Percentiles rank a stretch among this genome's conserved stretches.
Evolutionary conservation across 2,113 vertebrate genomes (phyloP).

Genomic region (Otis tarda): DNA sequence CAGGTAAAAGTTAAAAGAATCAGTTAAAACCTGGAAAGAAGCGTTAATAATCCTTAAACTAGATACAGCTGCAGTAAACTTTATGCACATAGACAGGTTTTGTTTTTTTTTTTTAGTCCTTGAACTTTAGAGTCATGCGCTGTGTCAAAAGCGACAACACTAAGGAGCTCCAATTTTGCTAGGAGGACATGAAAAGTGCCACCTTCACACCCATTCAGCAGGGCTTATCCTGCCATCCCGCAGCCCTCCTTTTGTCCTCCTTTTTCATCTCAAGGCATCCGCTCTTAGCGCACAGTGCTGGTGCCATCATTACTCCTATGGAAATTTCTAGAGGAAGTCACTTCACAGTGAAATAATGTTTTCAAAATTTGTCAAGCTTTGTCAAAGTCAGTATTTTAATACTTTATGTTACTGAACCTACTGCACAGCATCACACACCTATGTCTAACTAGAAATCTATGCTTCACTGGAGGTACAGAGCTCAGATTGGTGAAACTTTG

Average conservation of each 20-base stretch:
- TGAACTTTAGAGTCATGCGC: rapidly evolving
- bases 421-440: too few species aligned
- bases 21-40: background rate
- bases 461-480: background rate
- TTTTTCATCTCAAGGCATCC: background rate
- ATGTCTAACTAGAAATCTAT: background rate
- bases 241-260: background rate
- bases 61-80: background rate
- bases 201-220: background rate
- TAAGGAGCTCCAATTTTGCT: background rate
- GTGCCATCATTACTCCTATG: rapidly evolving
- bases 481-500: background rate
- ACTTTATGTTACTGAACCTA: background rate
- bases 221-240: too few species aligned
- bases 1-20: conserved; percentile 71
- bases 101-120: background rate
- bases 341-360: background rate
- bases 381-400: background rate
- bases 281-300: rapidly evolving
- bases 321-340: background rate
- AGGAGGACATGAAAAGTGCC: too few species aligned
- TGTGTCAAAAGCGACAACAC: background rate
- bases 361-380: background rate
- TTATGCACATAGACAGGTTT: rapidly evolving
- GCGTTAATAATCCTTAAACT: background rate